phyloP scores from a whole-genome alignment of 2,888 invertebrate genomes.

The Mamestra brassicae region DNA sequence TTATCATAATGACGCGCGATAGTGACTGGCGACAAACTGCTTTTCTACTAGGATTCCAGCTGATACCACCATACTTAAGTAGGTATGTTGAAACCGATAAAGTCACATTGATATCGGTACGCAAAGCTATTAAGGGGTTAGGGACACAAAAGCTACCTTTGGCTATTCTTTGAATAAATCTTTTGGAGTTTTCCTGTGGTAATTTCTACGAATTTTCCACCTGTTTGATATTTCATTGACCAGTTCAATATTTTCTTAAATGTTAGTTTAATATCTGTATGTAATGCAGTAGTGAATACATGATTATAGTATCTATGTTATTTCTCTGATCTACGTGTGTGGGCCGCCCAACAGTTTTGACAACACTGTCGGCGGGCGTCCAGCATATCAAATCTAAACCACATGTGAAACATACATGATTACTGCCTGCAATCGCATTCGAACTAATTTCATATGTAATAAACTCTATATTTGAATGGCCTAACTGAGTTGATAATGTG shows the following conservation, averaged over 20 bases:
- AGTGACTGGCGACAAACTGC: conserved; percentile 48
- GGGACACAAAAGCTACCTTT: background rate
- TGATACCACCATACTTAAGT: conserved; percentile 29
- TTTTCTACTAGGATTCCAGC: conserved; percentile 40
- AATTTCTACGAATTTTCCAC: background rate
- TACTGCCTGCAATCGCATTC: conserved; percentile 37
- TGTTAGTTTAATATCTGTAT: no score
- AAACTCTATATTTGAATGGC: conserved; percentile 46
- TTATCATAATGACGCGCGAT: conserved; percentile 56
- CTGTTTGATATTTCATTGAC: no score
- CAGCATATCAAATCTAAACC: conserved; percentile 63
- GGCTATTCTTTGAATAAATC: background rate
- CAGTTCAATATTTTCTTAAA: background rate
- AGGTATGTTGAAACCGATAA: conserved; percentile 31
- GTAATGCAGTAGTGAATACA: background rate
- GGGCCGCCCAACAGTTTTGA: conserved; percentile 68
- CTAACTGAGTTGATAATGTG: conserved; percentile 27
- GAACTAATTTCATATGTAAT: conserved; percentile 35
- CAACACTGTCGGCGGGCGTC: conserved; percentile 70
- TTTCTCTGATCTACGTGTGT: conserved; percentile 57
- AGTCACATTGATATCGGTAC: background rate
- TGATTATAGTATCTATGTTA: conserved; percentile 18
- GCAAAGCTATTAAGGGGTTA: background rate
- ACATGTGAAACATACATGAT: conserved; percentile 66
- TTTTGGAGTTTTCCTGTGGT: background rate